These are phyloP conservation scores for Cylindroiulus punctatus DNA, from an alignment of 2,888 invertebrate species.

Conservation along the genomic window DNA sequence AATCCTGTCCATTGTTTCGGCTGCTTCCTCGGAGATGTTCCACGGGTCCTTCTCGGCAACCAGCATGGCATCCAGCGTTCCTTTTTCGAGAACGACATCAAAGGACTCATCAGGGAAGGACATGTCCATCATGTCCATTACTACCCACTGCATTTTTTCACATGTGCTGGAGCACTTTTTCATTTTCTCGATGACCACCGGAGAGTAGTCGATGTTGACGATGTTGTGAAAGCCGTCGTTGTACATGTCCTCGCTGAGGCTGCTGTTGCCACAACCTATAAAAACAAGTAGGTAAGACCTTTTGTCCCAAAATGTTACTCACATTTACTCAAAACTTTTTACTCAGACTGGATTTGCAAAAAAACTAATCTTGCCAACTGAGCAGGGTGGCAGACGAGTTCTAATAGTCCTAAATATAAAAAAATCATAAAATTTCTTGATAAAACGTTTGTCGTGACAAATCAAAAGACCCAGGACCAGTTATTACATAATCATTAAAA, in stretches of 20 bases:
- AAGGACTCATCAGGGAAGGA: constrained; percentile 63
- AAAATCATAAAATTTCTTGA: no score
- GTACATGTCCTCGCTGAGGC: constrained; percentile 66
- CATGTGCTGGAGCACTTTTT: constrained; percentile 61
- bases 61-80: constrained; percentile 67
- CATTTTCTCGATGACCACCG: constrained; percentile 66
- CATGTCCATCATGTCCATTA: constrained; percentile 66
- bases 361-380: no score
- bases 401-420: no score
- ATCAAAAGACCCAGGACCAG: no score
- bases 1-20: constrained; percentile 62
- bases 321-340: no score
- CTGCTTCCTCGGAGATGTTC: constrained; percentile 62
- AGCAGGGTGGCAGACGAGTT: no score
- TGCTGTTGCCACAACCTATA: constrained; percentile 68
- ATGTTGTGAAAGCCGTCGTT: constrained; percentile 65
- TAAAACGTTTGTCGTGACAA: no score
- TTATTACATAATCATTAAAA: no score
- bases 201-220: constrained; percentile 67
- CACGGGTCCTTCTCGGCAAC: constrained; percentile 66
- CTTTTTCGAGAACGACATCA: constrained; percentile 68
- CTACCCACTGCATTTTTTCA: constrained; percentile 66
- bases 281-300: constrained; percentile 48
- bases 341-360: no score
- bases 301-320: no score